phyloP scores from a whole-genome alignment of 2,113 vertebrate species.

The Prietella phreatophila region DNA sequence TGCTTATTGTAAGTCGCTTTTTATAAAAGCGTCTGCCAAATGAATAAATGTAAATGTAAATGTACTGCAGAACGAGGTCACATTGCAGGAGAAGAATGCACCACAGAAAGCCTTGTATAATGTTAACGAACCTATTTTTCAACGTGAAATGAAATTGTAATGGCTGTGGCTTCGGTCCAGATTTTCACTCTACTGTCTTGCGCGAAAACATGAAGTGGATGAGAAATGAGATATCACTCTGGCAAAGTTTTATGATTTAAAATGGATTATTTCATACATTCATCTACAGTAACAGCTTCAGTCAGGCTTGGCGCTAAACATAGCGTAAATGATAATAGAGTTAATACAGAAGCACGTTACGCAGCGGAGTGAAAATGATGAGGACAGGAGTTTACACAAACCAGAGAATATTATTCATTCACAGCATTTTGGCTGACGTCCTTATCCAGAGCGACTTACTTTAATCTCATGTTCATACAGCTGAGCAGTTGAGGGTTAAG shows the following conservation, averaged over 20 bases:
- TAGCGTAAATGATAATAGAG: not conserved
- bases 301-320: not conserved
- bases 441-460: too few species aligned
- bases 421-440: too few species aligned
- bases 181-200: conserved; percentile 18
- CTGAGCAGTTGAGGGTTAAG: too few species aligned
- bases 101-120: not conserved
- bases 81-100: not conserved
- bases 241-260: not conserved
- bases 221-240: not conserved
- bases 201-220: not conserved
- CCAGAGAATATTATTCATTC: not conserved
- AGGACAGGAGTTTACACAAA: not conserved
- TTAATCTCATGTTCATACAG: too few species aligned
- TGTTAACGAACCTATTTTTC: not conserved
- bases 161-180: not conserved
- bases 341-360: not conserved
- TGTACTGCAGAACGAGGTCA: not conserved
- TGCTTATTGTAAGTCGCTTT: too few species aligned
- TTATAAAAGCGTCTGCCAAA: too few species aligned
- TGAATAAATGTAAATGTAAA: too few species aligned
- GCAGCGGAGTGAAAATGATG: not conserved
- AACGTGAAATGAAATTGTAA: not conserved
- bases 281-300: not conserved
- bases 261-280: not conserved